A percentile compares a stretch with the other conserved stretches of the same genome.
These are phyloP conservation scores for Drosophila atripex DNA, from an alignment of 2,888 invertebrate genomes.

Conservation along the genomic window DNA sequence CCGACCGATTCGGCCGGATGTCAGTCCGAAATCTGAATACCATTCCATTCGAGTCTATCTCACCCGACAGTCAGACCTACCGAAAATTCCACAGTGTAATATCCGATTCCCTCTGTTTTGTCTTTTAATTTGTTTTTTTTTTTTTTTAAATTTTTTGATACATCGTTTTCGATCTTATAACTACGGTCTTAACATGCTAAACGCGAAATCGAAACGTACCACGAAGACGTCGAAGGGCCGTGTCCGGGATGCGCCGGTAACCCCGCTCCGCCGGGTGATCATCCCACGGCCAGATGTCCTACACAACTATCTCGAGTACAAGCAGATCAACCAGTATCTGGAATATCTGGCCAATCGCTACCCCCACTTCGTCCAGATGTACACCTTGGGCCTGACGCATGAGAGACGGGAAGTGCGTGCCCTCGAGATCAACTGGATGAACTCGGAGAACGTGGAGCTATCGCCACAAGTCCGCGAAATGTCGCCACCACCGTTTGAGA, in stretches of 20 bases:
- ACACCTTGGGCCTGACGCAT: conserved; percentile 79
- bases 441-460: conserved; percentile 59
- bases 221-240: conserved; percentile 53
- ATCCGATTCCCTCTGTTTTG: not conserved
- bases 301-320: conserved; percentile 77
- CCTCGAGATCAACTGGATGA: conserved; percentile 81
- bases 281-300: conserved; percentile 78
- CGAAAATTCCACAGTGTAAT: conserved; percentile 24
- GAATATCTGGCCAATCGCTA: conserved; percentile 78
- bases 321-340: conserved; percentile 81
- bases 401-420: conserved; percentile 79
- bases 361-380: conserved; percentile 72
- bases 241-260: conserved; percentile 12
- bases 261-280: conserved; percentile 47
- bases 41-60: conserved; percentile 11
- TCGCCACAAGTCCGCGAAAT: conserved; percentile 47
- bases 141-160: not conserved
- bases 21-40: not conserved
- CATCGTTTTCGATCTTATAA: too few relatives aligned
- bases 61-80: not conserved
- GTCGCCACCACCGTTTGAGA: conserved; percentile 27
- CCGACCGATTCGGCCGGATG: not conserved
- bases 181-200: conserved; percentile 34
- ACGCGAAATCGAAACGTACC: conserved; percentile 50
- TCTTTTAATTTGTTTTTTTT: not conserved